Base-by-base conservation (phyloP, 1,140 invertebrate genomes). In the Drosophila jambulina region DNA sequence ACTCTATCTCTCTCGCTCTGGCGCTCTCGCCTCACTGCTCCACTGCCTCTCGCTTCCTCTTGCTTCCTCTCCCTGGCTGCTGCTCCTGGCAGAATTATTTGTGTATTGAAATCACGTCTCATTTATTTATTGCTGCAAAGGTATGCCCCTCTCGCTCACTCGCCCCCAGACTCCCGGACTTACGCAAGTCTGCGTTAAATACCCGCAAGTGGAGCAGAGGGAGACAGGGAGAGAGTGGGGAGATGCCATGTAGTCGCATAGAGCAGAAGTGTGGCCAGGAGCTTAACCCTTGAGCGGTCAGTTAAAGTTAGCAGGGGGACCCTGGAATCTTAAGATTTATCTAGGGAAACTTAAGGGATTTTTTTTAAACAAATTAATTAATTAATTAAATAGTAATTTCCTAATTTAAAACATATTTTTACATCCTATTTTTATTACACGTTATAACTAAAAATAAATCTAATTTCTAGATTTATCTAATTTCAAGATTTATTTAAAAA, bases 81-180 rank as follows among this genome's bases (percentile, higher is more conserved):
- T 60, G 12, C 42, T n/a, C 65, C 53, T 58, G 32, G 49, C 29
- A 40, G 48, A 80, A 83, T 82, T 92, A 91, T 92, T 92, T 92
- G 86, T 91, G 87, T 91, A 92, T 92, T 92, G 81, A 92, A 92
- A 92, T 91, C 91, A 92, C 91, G 91, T 92, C 83, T 91, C 91
- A 91, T 92, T 92, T 92, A 92, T 92, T 92, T 92, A 92, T 92
- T 92, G 86, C 91, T 88, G 70, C 85, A 61, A 90, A 90, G 81
- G 72, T 54, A 78, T 59, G 75, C 51, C 65, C 59, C 59, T 40
- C 71, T 51, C 54, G 13, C 40, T 23, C 9, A 23, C n/a, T 25
- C 38, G 42, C 62, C 23, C 23, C 45, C 45, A 27, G 67, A 32
- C 42, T 74, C 23, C 58, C 79, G 29, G 69, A 60, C 48, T 81